Percentiles rank a stretch among this genome's conserved stretches.
phyloP scores from a whole-genome alignment of 2,113 vertebrate species.

The Trinectes maculatus region DNA sequence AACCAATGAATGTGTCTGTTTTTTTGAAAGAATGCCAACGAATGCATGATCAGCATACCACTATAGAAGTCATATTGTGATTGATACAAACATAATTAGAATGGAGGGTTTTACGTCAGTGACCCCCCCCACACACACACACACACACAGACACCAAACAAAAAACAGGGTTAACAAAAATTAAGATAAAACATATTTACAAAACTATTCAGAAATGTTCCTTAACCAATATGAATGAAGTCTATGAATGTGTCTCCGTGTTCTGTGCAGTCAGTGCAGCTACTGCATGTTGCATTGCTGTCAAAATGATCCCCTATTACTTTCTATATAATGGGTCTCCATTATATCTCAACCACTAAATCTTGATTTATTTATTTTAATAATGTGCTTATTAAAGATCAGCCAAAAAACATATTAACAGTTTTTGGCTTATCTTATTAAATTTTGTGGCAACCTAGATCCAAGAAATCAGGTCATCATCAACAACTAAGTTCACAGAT shows the following conservation, averaged over 20 bases:
- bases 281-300: slow-evolving; percentile 13
- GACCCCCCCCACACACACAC: neutral
- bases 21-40: slow-evolving; percentile 9
- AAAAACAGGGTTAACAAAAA: slow-evolving; percentile 49
- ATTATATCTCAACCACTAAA: neutral
- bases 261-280: slow-evolving; percentile 76
- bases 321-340: slow-evolving; percentile 17
- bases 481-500: neutral
- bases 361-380: neutral
- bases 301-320: slow-evolving; percentile 2
- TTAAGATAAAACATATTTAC: slow-evolving; percentile 68
- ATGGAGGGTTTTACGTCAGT: neutral
- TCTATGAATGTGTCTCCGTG: slow-evolving; percentile 81
- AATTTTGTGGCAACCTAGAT: neutral
- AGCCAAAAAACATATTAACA: too few species aligned
- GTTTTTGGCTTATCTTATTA: too few species aligned
- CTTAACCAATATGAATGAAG: slow-evolving; percentile 90
- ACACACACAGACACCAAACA: too few species aligned
- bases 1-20: neutral
- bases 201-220: slow-evolving; percentile 86
- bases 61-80: neutral
- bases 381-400: slow-evolving; percentile 8
- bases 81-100: neutral
- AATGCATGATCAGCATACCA: slow-evolving; percentile 17
- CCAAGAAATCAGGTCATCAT: neutral